phyloP scores from a whole-genome alignment of 2,888 invertebrate species.

The Mythimna lalbum region DNA sequence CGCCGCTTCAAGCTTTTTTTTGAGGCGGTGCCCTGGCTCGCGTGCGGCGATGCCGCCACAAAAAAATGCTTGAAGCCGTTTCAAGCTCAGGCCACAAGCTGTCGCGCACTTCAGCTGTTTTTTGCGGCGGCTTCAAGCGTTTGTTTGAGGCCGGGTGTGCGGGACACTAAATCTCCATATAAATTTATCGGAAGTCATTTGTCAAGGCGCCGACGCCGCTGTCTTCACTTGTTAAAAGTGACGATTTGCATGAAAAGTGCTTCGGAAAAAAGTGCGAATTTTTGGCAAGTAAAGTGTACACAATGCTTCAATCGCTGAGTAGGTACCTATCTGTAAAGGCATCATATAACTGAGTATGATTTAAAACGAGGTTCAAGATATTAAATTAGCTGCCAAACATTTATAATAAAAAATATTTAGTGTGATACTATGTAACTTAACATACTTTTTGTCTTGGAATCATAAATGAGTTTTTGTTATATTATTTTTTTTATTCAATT shows the following conservation, averaged over 20 bases:
- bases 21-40: no score
- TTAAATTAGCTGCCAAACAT: neutral
- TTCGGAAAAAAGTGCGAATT: conserved; percentile 61
- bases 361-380: neutral
- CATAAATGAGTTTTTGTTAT: no score
- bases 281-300: conserved; percentile 73
- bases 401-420: neutral
- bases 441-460: neutral
- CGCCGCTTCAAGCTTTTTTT: no score
- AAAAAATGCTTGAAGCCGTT: no score
- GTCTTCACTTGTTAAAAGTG: conserved; percentile 72
- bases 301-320: conserved; percentile 15
- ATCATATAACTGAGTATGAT: conserved; percentile 6
- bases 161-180: no score
- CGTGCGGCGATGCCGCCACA: no score
- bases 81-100: no score
- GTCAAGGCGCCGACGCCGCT: conserved; percentile 67
- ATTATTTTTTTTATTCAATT: no score
- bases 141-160: no score
- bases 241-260: conserved; percentile 68
- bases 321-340: conserved; percentile 7
- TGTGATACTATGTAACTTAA: neutral
- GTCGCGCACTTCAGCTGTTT: no score
- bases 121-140: no score
- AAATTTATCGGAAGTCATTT: conserved; percentile 67